phyloP scores from a whole-genome alignment of 2,888 invertebrate genomes.

The Cepaea hortensis region DNA sequence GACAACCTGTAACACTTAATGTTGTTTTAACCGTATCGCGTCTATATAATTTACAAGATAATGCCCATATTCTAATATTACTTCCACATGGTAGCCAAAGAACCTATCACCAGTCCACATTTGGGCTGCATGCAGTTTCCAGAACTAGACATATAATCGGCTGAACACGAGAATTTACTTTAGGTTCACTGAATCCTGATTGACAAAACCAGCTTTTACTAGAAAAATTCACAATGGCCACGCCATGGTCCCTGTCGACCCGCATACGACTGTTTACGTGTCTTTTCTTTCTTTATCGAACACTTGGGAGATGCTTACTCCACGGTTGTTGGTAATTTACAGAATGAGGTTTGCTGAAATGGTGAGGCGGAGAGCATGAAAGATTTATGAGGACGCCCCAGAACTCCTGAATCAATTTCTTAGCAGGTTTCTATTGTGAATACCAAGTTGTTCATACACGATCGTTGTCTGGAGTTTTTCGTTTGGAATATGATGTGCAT shows the following conservation, averaged over 20 bases:
- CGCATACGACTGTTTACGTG: not conserved
- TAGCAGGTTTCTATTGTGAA: not conserved
- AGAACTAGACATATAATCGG: not conserved
- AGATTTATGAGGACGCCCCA: not conserved
- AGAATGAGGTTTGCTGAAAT: not conserved
- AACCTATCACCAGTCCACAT: not conserved
- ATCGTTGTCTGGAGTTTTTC: not conserved
- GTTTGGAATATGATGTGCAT: not conserved
- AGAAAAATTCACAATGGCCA: not conserved
- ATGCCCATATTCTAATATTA: no score
- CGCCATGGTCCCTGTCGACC: not conserved
- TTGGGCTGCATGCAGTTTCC: not conserved
- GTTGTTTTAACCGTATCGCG: no score
- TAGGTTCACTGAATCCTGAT: not conserved
- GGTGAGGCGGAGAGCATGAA: not conserved
- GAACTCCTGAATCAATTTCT: constrained; percentile 6
- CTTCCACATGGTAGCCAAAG: not conserved
- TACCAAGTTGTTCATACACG: not conserved
- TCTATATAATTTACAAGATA: no score
- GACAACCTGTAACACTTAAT: no score
- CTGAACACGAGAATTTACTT: not conserved
- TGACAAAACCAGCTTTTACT: not conserved
- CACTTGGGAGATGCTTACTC: not conserved
- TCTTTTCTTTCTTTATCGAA: no score
- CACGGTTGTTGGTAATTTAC: not conserved